A percentile compares a stretch with the other conserved stretches of the same genome.
Evolutionary conservation across 2,888 invertebrate species (phyloP).

Genomic region (Heliconius aoede): DNA sequence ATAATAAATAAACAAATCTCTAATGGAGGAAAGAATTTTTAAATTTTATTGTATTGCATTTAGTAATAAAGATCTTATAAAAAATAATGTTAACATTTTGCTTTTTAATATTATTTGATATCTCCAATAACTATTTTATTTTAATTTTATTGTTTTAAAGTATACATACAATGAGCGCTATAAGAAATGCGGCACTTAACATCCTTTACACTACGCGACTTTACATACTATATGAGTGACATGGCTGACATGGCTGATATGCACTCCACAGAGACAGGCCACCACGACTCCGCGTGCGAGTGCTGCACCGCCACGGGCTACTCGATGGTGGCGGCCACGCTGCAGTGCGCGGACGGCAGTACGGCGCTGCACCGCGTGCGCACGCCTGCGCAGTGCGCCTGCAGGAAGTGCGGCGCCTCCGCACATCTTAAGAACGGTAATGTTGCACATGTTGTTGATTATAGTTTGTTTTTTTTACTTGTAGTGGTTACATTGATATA

Average conservation of each 20-base stretch:
- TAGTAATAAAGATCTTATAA: too few species aligned
- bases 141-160: too few species aligned
- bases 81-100: too few species aligned
- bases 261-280: conserved; percentile 72
- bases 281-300: conserved; percentile 83
- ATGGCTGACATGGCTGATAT: neutral
- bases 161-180: too few species aligned
- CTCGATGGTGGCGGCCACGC: conserved; percentile 61
- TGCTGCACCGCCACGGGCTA: conserved; percentile 82
- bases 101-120: too few species aligned
- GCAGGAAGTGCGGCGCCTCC: conserved; percentile 55
- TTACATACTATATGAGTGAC: too few species aligned
- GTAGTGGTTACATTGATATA: neutral
- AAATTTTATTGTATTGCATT: too few species aligned
- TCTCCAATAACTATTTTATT: too few species aligned
- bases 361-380: conserved; percentile 61
- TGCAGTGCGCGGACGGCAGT: conserved; percentile 65
- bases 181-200: too few species aligned
- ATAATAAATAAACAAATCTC: too few species aligned
- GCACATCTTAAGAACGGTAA: conserved; percentile 44
- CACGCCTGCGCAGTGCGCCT: conserved; percentile 61
- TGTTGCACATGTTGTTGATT: neutral
- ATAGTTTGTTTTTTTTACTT: neutral
- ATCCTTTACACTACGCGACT: too few species aligned
- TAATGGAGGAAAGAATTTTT: too few species aligned